These are phyloP conservation scores for Lithosia quadra DNA, from an alignment of 2,888 invertebrate species.

Conservation along the genomic window DNA sequence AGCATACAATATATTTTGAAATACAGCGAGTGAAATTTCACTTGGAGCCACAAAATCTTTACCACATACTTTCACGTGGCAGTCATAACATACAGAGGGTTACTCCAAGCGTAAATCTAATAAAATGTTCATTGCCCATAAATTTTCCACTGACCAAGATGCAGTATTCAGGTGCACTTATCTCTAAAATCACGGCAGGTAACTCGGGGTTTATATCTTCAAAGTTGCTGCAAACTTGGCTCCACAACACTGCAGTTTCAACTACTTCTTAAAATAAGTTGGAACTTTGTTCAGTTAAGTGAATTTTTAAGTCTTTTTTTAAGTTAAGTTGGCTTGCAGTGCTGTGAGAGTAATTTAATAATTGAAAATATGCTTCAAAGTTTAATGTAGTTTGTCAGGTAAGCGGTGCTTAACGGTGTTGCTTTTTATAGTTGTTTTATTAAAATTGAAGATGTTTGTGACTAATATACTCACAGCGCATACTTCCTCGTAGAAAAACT, in stretches of 20 bases:
- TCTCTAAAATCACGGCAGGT: slow-evolving; percentile 44
- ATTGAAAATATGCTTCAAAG: slow-evolving; percentile 6
- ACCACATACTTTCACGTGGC: slow-evolving; percentile 12
- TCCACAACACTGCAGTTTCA: slow-evolving; percentile 37
- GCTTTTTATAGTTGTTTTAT: not conserved
- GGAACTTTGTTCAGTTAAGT: slow-evolving; percentile 34
- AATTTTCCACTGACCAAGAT: slow-evolving; percentile 43
- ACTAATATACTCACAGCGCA: too few relatives aligned
- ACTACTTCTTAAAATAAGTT: slow-evolving; percentile 37
- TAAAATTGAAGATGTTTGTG: not conserved
- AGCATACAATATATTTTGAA: slow-evolving; percentile 1
- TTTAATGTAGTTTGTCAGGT: not conserved
- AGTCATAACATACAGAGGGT: not conserved
- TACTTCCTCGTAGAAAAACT: too few relatives aligned
- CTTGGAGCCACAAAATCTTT: slow-evolving; percentile 12
- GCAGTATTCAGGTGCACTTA: slow-evolving; percentile 47
- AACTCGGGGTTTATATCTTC: slow-evolving; percentile 32
- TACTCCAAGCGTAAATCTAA: slow-evolving; percentile 25
- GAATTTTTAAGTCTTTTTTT: slow-evolving; percentile 43
- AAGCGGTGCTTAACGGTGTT: not conserved
- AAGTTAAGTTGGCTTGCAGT: slow-evolving; percentile 27
- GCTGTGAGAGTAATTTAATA: not conserved
- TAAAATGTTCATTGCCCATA: slow-evolving; percentile 39
- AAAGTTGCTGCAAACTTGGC: slow-evolving; percentile 35
- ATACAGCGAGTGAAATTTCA: not conserved